Evolutionary conservation across 2,888 invertebrate genomes (phyloP), one percentile per base, ranked within the genome.

Genomic region (Lacanobia wlatinum): DNA sequence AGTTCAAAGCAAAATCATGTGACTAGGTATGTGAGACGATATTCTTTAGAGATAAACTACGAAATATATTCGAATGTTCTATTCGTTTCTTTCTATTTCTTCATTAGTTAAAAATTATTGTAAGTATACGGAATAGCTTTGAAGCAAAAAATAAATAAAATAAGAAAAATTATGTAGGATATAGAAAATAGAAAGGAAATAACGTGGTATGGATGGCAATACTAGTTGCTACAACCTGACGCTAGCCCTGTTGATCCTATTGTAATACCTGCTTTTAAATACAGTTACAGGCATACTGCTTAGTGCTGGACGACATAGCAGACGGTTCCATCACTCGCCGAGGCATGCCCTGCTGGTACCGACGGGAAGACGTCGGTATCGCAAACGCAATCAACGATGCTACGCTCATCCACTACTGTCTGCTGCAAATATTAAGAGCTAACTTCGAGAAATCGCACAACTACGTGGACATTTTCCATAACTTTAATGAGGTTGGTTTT

Each of bases 271-370:
- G 23, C 12, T 34, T 64, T 1, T 16, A 34, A 18, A 12, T 55
- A 53, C 93, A 99, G 99, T 92, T 98, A 9, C 99, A 99, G 95
- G 97, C 98, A 10, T 98, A 97, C 92, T 97, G 98, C 80, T 90
- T 99, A 23, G 97, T 99, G 5, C 92, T 97, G 23, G 99, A 99
- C 92, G 99, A 99, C 91, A 97, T 99, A 38, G 98, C 99, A 97
- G 99, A 99, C 92, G 94, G 96, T 4, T 98, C 99, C 1, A 92
- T 96, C 66, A 97, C 97, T 0, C 97, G 99, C 38, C 96, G 99
- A 72, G 99, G 99, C 7, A 97, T 97, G 87, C 97, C 97, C 0
- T 99, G 99, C 91, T 99, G 99, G 99, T 98, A 98, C 92, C 96
- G 96, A 63, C 90, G 97, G 16, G 97, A 97, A 4, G 96, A 96